Base-by-base conservation (phyloP, 2,113 vertebrate species). In the Uria aalge region DNA sequence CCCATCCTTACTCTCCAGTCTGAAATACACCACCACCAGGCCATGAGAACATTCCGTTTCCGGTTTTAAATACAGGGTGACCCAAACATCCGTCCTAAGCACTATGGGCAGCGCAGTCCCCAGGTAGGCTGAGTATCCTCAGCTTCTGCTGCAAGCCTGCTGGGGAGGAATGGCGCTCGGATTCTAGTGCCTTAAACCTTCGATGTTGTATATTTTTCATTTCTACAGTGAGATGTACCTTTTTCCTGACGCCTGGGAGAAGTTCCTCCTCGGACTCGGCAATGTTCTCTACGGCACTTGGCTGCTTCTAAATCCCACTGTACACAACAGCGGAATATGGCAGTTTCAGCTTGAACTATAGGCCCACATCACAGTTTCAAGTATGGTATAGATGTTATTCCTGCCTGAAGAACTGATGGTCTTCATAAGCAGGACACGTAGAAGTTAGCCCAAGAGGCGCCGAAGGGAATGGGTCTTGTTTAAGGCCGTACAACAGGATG, bases 161-260 rank as follows among this genome's bases (percentile, higher is more conserved):
- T 16, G 9, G 24, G 30, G 24, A 52, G 16, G 26, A 45, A n/a
- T 0, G 1, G 12, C 6, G 7, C 38, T 40, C 40, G 66, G 4
- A 50, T 36, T 12, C 40, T 15, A 30, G 15, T 3, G 7, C 29
- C 81, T 72, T 9, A 11, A 48, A 41, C 40, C n/a, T 66, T 55
- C 5, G 0, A 2, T 2, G 7, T 3, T 8, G 10, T 12, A 30
- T 40, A 13, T 14, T 8, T 43, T 64, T 11, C 4, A 1, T 23
- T 63, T 19, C 20, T 63, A 19, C 6, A 3, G 11, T 1, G 2
- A 63, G 14, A 63, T 3, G 7, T 6, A 30, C 10, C 18, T 38
- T 57, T 41, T 45, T 64, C 12, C 52, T 8, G 14, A 74, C 32
- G 48, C 10, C 27, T 5, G 12, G 16, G 21, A 30, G 3, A 36